These are phyloP conservation scores for Cryptus armator DNA, from an alignment of 2,888 invertebrate species.

Conservation along the genomic window DNA sequence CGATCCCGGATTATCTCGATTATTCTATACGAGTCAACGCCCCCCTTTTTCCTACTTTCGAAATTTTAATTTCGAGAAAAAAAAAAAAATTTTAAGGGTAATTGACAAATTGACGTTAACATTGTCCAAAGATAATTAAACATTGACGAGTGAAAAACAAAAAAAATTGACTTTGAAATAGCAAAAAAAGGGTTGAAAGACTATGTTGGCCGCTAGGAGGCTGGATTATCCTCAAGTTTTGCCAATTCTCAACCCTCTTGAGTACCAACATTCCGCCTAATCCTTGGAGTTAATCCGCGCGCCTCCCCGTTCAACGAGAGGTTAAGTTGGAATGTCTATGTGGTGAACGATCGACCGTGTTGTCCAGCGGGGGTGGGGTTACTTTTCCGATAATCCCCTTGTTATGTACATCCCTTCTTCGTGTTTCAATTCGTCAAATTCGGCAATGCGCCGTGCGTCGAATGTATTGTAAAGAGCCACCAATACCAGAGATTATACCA, in stretches of 20 bases:
- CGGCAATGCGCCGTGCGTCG: background rate
- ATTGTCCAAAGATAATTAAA: background rate
- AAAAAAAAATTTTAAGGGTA: background rate
- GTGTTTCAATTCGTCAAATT: background rate
- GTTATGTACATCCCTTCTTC: constrained; percentile 37
- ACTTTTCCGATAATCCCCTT: constrained; percentile 66
- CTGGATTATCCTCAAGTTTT: constrained; percentile 72
- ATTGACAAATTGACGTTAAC: background rate
- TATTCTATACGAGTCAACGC: constrained; percentile 16
- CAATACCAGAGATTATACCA: constrained; percentile 45
- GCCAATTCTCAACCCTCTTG: constrained; percentile 72
- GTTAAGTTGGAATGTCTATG: background rate
- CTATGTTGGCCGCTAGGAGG: constrained; percentile 4
- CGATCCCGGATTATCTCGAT: constrained; percentile 52
- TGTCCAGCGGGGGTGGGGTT: background rate
- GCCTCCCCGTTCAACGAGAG: background rate
- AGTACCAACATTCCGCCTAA: constrained; percentile 77
- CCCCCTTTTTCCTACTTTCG: background rate
- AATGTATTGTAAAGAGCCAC: background rate
- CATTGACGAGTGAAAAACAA: background rate
- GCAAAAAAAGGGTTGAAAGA: background rate
- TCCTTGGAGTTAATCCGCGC: constrained; percentile 60
- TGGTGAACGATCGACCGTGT: constrained; percentile 1
- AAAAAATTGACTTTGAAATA: background rate
- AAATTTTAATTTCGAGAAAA: background rate